Conservation (phyloP, 2,888 invertebrate species). For the Agriotes lineatus region DNA sequence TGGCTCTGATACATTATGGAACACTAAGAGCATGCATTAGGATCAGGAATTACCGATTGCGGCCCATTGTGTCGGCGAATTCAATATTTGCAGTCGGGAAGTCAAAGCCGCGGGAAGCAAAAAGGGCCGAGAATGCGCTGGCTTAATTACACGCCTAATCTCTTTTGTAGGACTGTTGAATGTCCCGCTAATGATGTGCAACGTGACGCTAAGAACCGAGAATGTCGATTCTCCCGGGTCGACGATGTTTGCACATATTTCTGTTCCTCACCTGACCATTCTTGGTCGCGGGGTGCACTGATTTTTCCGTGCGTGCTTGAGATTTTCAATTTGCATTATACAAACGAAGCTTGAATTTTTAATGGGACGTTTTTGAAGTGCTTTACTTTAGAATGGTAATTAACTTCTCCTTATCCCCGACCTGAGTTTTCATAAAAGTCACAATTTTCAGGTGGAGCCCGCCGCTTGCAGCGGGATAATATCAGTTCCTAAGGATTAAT, state of each 20-base stretch:
- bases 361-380: not conserved
- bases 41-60: conserved; percentile 13
- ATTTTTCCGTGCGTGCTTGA: no score
- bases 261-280: no score
- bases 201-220: not conserved
- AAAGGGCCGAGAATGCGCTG: not conserved
- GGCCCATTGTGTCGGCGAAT: conserved; percentile 9
- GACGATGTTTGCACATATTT: no score
- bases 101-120: not conserved
- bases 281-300: no score
- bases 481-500: conserved; percentile 4
- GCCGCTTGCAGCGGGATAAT: no score
- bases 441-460: not conserved
- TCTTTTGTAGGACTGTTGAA: not conserved
- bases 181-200: not conserved
- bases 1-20: not conserved
- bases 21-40: conserved; percentile 15
- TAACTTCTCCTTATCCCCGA: not conserved
- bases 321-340: not conserved
- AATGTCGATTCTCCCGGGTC: not conserved
- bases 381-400: not conserved
- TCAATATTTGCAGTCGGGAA: conserved; percentile 3
- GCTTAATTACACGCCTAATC: conserved; percentile 1
- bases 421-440: not conserved
- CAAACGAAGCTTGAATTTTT: not conserved